Evolutionary conservation across 2,113 vertebrate genomes (phyloP), one percentile per base, ranked within the genome.

Genomic region (Suricata suricatta): DNA sequence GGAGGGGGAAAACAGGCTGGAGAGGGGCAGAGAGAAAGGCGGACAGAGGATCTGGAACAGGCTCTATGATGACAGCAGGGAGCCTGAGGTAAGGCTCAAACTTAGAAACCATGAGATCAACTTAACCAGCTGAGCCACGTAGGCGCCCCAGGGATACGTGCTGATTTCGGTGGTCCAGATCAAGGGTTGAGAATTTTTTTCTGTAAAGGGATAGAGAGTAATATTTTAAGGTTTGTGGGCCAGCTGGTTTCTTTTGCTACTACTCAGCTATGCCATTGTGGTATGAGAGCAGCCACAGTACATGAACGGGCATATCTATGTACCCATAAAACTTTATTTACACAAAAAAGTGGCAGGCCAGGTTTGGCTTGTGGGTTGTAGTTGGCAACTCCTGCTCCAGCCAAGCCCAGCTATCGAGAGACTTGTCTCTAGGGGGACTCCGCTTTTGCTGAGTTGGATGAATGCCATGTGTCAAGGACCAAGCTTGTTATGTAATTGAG

Each of bases 251-350:
- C 47, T 88, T 88, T 50, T 31, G 35, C 23, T 52, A 6, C 21
- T 52, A 3, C n/a, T 82, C 2, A 3, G 7, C 7, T 54, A 3
- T 52, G 38, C 21, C 16, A 0, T 5, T 7, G 5, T 31, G 71
- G 33, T 2, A 1, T 6, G 35, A 64, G 50, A 33, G 35, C 29
- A 3, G 68, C 69, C 13, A 16, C 23, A 11, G 23, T 23, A 11
- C 9, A 2, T 1, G 11, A 38, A 7, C 15, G 80, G 54, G 19
- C 38, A 1, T n/a, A 13, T 5, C 38, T 17, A 21, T 27, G 23
- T 76, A 25, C 68, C 38, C 35, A 12, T 10, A 29, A 92, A 38
- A 29, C 41, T 44, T 77, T 25, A 63, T 84, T 52, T 27, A 41
- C 15, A 41, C 9, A 29, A 29, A 31, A 13, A 83, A 21, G 16